Percentiles rank a stretch among this genome's conserved stretches.
These are phyloP conservation scores for Callitettix versicolor DNA, from an alignment of 1,140 invertebrate species.

Conservation along the genomic window DNA sequence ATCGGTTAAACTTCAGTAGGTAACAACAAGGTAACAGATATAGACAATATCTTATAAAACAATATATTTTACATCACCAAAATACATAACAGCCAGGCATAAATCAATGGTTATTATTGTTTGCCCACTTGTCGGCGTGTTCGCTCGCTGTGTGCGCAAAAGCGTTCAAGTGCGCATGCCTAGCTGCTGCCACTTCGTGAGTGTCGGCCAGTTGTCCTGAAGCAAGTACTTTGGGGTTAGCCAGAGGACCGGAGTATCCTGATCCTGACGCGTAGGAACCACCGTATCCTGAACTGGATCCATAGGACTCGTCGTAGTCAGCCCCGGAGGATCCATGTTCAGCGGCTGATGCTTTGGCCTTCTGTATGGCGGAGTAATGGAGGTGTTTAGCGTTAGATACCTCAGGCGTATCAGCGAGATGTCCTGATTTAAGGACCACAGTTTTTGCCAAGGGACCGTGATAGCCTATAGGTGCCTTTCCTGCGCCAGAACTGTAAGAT, in stretches of 20 bases:
- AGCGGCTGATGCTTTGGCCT: not conserved
- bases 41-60: too few species aligned
- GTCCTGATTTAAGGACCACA: constrained; percentile 11
- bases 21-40: too few species aligned
- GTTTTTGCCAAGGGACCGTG: constrained; percentile 8
- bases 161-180: constrained; percentile 18
- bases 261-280: not conserved
- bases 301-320: not conserved
- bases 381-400: constrained; percentile 23
- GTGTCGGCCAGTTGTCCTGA: constrained; percentile 6
- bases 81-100: too few species aligned
- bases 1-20: too few species aligned
- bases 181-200: constrained; percentile 20
- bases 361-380: constrained; percentile 15
- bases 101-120: too few species aligned
- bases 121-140: too few species aligned
- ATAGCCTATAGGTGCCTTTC: not conserved
- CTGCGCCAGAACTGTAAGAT: too few species aligned
- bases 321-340: not conserved
- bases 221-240: constrained; percentile 1
- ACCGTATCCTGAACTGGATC: not conserved
- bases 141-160: not conserved
- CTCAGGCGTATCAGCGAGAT: constrained; percentile 18
- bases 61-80: too few species aligned
- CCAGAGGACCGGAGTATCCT: not conserved